These are phyloP conservation scores for Olivierus martensii DNA, from an alignment of 1,140 invertebrate species.

Conservation along the genomic window DNA sequence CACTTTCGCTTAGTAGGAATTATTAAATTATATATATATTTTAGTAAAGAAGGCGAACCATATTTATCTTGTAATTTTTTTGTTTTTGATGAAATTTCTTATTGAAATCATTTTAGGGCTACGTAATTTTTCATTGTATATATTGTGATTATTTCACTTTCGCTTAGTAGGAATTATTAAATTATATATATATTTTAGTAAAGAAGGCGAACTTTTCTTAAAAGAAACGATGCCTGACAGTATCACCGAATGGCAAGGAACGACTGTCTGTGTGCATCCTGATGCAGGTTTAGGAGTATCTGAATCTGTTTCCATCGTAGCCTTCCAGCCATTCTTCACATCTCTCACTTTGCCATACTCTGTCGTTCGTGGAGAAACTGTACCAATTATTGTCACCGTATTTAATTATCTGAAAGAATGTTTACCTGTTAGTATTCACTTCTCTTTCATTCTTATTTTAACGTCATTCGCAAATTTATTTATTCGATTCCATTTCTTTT, in stretches of 20 bases:
- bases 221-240: slow-evolving; percentile 48
- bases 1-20: too few relatives aligned
- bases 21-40: too few relatives aligned
- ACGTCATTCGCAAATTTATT: too few relatives aligned
- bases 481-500: neutral
- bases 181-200: too few relatives aligned
- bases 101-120: too few relatives aligned
- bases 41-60: slow-evolving; percentile 27
- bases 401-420: slow-evolving; percentile 54
- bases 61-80: too few relatives aligned
- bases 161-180: too few relatives aligned
- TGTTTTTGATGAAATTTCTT: too few relatives aligned
- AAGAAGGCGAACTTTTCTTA: slow-evolving; percentile 36
- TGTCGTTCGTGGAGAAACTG: slow-evolving; percentile 49
- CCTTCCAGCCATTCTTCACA: slow-evolving; percentile 56
- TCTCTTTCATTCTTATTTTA: too few relatives aligned
- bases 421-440: slow-evolving; percentile 39
- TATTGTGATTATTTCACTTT: too few relatives aligned
- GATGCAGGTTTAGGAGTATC: slow-evolving; percentile 47
- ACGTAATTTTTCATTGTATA: too few relatives aligned
- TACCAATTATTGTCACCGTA: slow-evolving; percentile 49
- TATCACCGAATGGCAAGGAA: slow-evolving; percentile 56
- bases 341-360: slow-evolving; percentile 52
- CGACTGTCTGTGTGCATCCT: slow-evolving; percentile 48
- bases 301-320: slow-evolving; percentile 37